Evolutionary conservation across 35 echinoderm and acorn worm species (phyloP).

Genomic region (Apostichopus parvimensis): DNA sequence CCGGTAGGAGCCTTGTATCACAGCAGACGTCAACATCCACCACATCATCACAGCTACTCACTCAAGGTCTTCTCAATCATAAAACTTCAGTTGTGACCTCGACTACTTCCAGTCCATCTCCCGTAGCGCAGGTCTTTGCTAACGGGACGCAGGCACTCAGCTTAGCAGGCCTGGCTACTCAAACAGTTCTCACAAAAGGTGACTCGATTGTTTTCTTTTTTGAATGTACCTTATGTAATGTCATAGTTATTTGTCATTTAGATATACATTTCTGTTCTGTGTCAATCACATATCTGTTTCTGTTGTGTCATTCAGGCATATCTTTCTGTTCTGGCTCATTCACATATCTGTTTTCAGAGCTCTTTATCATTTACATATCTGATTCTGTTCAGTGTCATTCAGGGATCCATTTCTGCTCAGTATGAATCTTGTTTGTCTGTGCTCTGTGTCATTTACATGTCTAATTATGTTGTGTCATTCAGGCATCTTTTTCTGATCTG

Average conservation of each 20-base stretch:
- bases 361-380: no score
- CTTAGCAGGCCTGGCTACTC: conserved; percentile 29
- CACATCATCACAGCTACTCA: conserved; percentile 35
- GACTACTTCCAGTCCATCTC: conserved; percentile 48
- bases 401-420: not conserved
- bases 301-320: no score
- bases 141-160: conserved; percentile 49
- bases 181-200: conserved; percentile 51
- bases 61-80: conserved; percentile 51
- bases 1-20: conserved; percentile 13
- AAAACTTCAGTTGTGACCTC: conserved; percentile 43
- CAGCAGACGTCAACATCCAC: conserved; percentile 40
- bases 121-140: conserved; percentile 33
- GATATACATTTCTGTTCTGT: not conserved
- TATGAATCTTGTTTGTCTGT: no score
- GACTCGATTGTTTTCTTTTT: not conserved
- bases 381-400: not conserved
- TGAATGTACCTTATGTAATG: no score
- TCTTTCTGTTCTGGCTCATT: no score
- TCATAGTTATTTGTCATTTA: not conserved
- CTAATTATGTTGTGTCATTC: no score
- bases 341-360: no score
- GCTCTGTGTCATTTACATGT: not conserved
- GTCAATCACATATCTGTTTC: not conserved
- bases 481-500: no score